Conservation (phyloP, 2,113 vertebrate species). For the Cepphus grylle region DNA sequence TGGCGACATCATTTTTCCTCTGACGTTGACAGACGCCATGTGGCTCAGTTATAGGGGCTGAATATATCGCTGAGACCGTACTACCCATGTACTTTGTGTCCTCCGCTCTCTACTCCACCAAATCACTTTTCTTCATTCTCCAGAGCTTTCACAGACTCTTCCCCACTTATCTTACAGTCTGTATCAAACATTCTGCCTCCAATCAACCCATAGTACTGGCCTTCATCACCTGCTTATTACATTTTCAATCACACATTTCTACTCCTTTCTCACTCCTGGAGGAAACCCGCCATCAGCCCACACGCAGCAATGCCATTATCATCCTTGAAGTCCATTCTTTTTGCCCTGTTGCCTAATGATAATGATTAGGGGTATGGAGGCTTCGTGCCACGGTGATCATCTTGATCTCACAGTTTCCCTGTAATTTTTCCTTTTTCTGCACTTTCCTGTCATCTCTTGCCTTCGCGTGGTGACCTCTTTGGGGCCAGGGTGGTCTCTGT, state of each 20-base stretch:
- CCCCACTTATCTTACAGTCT: not conserved
- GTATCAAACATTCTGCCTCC: constrained; percentile 4
- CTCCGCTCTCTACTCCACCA: not conserved
- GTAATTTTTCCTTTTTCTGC: not conserved
- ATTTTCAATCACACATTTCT: constrained; percentile 19
- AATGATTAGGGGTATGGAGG: not conserved
- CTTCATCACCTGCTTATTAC: constrained; percentile 3
- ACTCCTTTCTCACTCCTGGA: not conserved
- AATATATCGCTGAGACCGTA: not conserved
- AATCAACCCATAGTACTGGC: not conserved
- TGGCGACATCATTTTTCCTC: not conserved
- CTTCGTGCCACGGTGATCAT: rapidly evolving
- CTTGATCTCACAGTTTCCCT: not conserved
- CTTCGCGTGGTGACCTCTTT: not conserved
- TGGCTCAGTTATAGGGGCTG: not conserved
- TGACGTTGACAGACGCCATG: not conserved
- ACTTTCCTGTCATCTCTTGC: not conserved
- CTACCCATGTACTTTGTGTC: not conserved
- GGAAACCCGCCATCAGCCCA: not conserved
- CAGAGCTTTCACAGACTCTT: not conserved
- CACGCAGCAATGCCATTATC: not conserved
- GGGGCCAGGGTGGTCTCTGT: not conserved
- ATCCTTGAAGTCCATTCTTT: not conserved
- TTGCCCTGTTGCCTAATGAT: not conserved
- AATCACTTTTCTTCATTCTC: not conserved